phyloP scores from a whole-genome alignment of 1,140 invertebrate species.

The Hermetia illucens region DNA sequence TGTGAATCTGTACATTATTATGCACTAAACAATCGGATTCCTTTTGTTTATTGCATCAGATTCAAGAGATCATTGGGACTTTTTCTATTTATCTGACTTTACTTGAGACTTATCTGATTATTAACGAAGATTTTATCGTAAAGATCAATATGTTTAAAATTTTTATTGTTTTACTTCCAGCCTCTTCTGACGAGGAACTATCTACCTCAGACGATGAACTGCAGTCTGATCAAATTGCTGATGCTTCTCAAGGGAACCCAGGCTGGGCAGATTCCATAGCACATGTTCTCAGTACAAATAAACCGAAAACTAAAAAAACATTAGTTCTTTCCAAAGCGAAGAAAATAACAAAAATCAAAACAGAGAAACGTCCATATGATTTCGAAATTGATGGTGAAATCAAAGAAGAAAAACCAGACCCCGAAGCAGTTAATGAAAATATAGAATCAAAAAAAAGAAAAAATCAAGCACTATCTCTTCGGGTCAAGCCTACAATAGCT shows the following conservation, averaged over 20 bases:
- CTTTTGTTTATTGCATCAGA: no score
- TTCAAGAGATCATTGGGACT: no score
- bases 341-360: conserved; percentile 31
- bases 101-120: no score
- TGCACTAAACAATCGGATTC: no score
- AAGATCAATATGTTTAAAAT: no score
- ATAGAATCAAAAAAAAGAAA: conserved; percentile 19
- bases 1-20: no score
- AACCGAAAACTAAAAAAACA: conserved; percentile 58
- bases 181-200: neutral
- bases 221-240: neutral
- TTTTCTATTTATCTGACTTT: no score
- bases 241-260: conserved; percentile 26
- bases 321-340: conserved; percentile 61
- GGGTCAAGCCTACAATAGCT: conserved; percentile 57
- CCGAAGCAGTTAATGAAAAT: conserved; percentile 17
- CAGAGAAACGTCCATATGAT: conserved; percentile 19
- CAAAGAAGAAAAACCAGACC: conserved; percentile 30
- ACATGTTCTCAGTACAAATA: conserved; percentile 57
- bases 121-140: no score
- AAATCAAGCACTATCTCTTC: conserved; percentile 45
- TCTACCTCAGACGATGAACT: neutral
- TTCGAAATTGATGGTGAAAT: conserved; percentile 34
- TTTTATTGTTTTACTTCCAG: no score
- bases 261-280: conserved; percentile 56